Conservation (phyloP, 2,113 vertebrate genomes). For the Daubentonia madagascariensis region DNA sequence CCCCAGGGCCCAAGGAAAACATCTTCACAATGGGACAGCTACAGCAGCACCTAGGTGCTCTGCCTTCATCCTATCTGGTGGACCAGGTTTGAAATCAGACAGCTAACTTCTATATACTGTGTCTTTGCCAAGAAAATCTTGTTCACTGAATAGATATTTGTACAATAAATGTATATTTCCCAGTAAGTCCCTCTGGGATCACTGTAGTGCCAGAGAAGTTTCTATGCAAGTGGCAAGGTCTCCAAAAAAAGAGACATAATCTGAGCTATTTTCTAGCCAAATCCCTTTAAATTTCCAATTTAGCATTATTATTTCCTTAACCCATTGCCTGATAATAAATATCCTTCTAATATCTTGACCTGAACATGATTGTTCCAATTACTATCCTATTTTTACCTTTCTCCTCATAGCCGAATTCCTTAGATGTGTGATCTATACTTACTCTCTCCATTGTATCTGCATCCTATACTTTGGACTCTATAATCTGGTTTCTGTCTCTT, state of each 20-base stretch:
- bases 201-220: neutral
- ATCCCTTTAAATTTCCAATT: neutral
- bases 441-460: neutral
- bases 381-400: neutral
- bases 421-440: neutral
- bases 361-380: neutral
- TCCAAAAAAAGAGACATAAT: neutral
- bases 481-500: neutral
- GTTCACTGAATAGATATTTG: neutral
- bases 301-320: neutral
- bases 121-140: neutral
- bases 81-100: neutral
- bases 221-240: neutral
- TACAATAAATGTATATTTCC: neutral
- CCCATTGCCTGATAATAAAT: neutral
- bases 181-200: neutral
- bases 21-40: too few relatives aligned
- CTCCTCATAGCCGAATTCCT: neutral
- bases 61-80: neutral
- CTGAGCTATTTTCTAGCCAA: neutral
- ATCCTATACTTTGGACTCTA: neutral
- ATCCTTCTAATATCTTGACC: neutral
- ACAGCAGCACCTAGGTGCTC: neutral
- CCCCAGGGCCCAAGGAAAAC: neutral
- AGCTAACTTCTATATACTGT: neutral